phyloP scores from a whole-genome alignment of 2,888 invertebrate species.

The Hirtodrosophila confusa region DNA sequence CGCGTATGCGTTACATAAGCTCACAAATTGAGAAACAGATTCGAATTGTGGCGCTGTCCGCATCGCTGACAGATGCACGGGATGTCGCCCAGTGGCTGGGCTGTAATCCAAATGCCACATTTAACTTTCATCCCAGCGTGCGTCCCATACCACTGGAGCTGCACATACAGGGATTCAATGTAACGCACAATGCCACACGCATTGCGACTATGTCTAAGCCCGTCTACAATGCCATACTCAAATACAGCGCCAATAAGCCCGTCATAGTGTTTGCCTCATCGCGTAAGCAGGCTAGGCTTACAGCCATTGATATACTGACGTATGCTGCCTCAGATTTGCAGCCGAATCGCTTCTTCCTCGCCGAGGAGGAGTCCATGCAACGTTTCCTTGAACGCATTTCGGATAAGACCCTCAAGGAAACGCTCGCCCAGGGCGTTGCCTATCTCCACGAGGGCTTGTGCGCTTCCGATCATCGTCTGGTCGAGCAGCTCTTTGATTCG shows the following conservation, averaged over 20 bases:
- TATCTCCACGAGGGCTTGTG: slow-evolving; percentile 98
- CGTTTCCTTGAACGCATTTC: slow-evolving; percentile 94
- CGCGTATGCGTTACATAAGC: slow-evolving; percentile 96
- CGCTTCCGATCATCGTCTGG: slow-evolving; percentile 92
- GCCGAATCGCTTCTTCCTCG: slow-evolving; percentile 95
- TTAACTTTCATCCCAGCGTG: slow-evolving; percentile 99
- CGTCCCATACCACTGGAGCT: slow-evolving; percentile 97
- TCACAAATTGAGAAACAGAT: slow-evolving; percentile 96
- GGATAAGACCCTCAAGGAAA: slow-evolving; percentile 96
- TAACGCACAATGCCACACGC: slow-evolving; percentile 98
- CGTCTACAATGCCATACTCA: slow-evolving; percentile 95
- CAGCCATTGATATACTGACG: slow-evolving; percentile 97
- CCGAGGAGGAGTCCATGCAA: slow-evolving; percentile 92
- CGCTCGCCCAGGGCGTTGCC: slow-evolving; percentile 96
- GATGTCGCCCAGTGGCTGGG: slow-evolving; percentile 99
- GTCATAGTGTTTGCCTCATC: slow-evolving; percentile 96
- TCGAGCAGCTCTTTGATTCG: slow-evolving; percentile 96
- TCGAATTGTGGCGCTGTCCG: slow-evolving; percentile 96
- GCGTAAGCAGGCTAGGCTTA: slow-evolving; percentile 94
- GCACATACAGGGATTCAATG: slow-evolving; percentile 98
- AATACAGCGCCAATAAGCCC: slow-evolving; percentile 93
- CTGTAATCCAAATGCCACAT: slow-evolving; percentile 95
- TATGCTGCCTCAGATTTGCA: slow-evolving; percentile 95
- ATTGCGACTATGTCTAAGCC: slow-evolving; percentile 99
- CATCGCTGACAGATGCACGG: slow-evolving; percentile 96